These are phyloP conservation scores for Hemibagrus wyckioides DNA, from an alignment of 2,113 vertebrate species.

Conservation along the genomic window DNA sequence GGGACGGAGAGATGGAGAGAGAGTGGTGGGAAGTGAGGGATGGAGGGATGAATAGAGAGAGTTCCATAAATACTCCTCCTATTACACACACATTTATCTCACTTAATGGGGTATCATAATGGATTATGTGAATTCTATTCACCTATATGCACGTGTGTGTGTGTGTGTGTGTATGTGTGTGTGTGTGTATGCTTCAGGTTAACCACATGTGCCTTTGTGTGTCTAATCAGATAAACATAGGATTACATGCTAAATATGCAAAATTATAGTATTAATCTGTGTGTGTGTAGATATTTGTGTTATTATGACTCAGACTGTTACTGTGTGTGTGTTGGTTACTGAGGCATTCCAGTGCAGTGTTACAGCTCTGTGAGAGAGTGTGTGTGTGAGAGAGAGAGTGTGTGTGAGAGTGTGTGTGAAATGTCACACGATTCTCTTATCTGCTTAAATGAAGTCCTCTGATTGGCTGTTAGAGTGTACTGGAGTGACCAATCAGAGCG, in stretches of 20 bases:
- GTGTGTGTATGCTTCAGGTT: background rate
- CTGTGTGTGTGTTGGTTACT: background rate
- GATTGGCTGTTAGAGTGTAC: background rate
- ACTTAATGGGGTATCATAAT: constrained; percentile 9
- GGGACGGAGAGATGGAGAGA: background rate
- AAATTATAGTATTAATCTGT: constrained; percentile 61
- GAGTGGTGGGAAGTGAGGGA: background rate
- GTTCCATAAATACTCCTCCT: constrained; percentile 12
- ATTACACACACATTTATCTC: constrained; percentile 26
- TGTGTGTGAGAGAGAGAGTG: background rate
- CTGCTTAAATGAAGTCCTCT: too few species aligned
- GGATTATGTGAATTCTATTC: constrained; percentile 31
- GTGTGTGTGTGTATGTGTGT: constrained; percentile 15
- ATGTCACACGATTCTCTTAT: background rate
- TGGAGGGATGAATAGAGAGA: background rate
- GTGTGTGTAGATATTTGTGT: background rate
- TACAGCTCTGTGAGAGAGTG: background rate
- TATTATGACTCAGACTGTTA: background rate
- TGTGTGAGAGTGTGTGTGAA: background rate
- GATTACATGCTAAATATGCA: constrained; percentile 55
- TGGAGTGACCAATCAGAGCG: background rate
- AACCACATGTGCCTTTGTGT: constrained; percentile 71
- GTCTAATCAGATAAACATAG: constrained; percentile 51
- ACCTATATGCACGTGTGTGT: constrained; percentile 21
- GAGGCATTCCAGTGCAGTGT: background rate